These are phyloP conservation scores for Elysia chlorotica DNA, from an alignment of 1,140 invertebrate species.

Conservation along the genomic window DNA sequence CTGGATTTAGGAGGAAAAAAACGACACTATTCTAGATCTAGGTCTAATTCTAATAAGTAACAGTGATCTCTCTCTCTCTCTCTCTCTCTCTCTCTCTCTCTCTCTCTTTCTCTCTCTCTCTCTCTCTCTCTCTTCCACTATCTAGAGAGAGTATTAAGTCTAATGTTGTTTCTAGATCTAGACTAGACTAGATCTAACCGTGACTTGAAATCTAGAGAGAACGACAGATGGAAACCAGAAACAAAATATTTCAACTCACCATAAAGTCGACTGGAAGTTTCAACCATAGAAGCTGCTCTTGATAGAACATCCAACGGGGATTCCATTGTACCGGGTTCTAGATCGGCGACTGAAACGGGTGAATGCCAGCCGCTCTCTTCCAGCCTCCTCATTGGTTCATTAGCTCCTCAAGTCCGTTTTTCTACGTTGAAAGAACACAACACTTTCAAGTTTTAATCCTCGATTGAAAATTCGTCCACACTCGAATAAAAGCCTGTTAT, in stretches of 20 bases:
- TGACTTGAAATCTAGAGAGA: too few species aligned
- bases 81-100: too few species aligned
- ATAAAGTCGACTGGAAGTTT: slow-evolving; percentile 2
- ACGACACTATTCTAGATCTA: too few species aligned
- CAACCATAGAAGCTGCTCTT: slow-evolving; percentile 14
- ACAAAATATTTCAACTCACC: slow-evolving; percentile 11
- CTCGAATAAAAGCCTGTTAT: not conserved
- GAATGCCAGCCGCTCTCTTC: slow-evolving; percentile 10
- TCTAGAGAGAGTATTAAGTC: too few species aligned
- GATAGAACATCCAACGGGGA: slow-evolving; percentile 19
- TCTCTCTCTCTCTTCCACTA: too few species aligned
- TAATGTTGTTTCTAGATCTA: too few species aligned
- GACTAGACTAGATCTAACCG: too few species aligned
- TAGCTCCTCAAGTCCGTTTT: not conserved
- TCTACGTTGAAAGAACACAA: not conserved
- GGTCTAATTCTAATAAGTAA: too few species aligned
- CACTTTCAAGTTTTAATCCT: not conserved
- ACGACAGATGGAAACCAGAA: too few species aligned
- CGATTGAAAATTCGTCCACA: not conserved
- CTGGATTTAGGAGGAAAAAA: too few species aligned
- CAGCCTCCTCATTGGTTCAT: not conserved
- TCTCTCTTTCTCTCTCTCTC: too few species aligned
- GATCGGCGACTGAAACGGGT: not conserved
- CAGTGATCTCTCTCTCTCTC: too few species aligned
- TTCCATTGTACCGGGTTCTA: slow-evolving; percentile 10